A percentile compares a stretch with the other conserved stretches of the same genome.
phyloP scores from a whole-genome alignment of 2,113 vertebrate species.

The Uropsilus gracilis region DNA sequence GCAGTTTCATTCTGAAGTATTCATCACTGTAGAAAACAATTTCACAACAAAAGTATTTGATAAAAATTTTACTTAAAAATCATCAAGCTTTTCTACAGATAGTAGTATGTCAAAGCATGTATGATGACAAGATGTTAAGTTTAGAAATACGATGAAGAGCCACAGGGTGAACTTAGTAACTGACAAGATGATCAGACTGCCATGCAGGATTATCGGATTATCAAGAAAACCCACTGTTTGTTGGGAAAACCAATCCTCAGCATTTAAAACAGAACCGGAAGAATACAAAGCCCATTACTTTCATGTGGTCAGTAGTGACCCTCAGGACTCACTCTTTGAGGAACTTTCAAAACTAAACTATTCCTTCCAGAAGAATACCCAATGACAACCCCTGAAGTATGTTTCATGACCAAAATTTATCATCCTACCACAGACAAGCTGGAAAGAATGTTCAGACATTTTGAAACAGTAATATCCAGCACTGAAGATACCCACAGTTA shows the following conservation, averaged over 20 bases:
- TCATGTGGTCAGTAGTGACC: constrained; percentile 97
- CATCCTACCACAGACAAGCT: constrained; percentile 99
- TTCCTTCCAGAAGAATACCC: constrained; percentile 99
- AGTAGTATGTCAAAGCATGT: neutral
- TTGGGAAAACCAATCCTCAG: constrained; percentile 97
- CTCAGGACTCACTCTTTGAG: constrained; percentile 98
- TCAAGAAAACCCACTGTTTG: constrained; percentile 97
- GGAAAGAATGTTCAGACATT: constrained; percentile 99
- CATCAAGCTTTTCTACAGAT: constrained; percentile 18
- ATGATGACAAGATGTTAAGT: neutral
- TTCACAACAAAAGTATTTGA: constrained; percentile 50
- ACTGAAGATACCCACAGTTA: constrained; percentile 98
- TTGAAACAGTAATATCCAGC: constrained; percentile 94
- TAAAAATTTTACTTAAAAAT: neutral
- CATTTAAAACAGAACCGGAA: constrained; percentile 97
- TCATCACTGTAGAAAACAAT: constrained; percentile 90
- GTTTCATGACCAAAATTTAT: constrained; percentile 99
- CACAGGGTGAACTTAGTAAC: too few relatives aligned
- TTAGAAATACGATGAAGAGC: neutral
- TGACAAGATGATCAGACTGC: too few relatives aligned
- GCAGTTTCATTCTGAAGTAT: constrained; percentile 98
- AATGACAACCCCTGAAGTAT: constrained; percentile 99
- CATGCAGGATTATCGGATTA: too few relatives aligned
- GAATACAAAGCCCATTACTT: constrained; percentile 99
- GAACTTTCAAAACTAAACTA: constrained; percentile 99